Percentiles rank a stretch among this genome's conserved stretches.
phyloP scores from a whole-genome alignment of 2,113 vertebrate genomes.

The Passer montanus region DNA sequence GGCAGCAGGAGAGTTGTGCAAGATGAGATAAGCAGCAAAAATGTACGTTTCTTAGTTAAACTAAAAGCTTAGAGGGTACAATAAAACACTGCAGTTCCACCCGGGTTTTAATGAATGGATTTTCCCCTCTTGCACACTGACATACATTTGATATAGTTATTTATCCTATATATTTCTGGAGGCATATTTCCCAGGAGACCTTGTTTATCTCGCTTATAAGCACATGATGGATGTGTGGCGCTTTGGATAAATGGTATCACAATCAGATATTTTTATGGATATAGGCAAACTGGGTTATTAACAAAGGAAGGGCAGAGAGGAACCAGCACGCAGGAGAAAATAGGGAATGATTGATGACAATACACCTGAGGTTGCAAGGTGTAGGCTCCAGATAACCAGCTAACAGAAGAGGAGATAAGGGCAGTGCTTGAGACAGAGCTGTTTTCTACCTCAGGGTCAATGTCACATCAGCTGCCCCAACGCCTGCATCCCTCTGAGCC shows the following conservation, averaged over 20 bases:
- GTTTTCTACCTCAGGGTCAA: constrained; percentile 48
- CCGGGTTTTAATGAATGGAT: constrained; percentile 69
- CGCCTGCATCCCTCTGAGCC: neutral
- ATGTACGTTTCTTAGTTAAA: constrained; percentile 60
- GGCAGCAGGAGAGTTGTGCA: constrained; percentile 1
- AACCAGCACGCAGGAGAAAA: constrained; percentile 39
- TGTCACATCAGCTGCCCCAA: constrained; percentile 28
- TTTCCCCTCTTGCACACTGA: constrained; percentile 52
- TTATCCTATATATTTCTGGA: constrained; percentile 72
- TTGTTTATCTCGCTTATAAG: constrained; percentile 64
- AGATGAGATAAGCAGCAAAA: constrained; percentile 68
- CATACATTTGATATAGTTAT: constrained; percentile 69
- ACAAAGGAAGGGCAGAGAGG: constrained; percentile 65
- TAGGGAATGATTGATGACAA: constrained; percentile 70
- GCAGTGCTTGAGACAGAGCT: neutral
- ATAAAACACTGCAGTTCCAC: constrained; percentile 52
- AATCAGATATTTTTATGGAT: constrained; percentile 75
- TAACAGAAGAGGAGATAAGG: constrained; percentile 31
- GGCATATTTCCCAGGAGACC: constrained; percentile 65
- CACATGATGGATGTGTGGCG: constrained; percentile 67
- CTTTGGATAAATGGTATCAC: constrained; percentile 69
- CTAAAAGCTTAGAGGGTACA: constrained; percentile 69
- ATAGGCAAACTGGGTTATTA: constrained; percentile 74
- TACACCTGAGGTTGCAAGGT: constrained; percentile 74
- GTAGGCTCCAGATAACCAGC: constrained; percentile 68